Conservation (phyloP, 2,797 vertebrate genomes). For the Chloroceryle amazona region DNA sequence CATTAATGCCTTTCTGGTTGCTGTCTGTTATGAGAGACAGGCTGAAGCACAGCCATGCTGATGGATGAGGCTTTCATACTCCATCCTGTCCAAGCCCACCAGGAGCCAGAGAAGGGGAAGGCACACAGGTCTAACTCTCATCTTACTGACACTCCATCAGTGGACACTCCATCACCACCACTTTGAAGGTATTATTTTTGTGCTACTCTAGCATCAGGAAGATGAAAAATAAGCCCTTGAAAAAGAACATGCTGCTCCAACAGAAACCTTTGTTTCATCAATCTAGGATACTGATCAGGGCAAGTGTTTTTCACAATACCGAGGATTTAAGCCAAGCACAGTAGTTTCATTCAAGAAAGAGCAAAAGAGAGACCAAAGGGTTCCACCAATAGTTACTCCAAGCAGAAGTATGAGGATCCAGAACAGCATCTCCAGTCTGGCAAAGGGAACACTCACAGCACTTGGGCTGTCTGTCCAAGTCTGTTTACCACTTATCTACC, state of each 20-base stretch:
- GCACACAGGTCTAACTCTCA: neutral
- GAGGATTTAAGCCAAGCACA: neutral
- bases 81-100: neutral
- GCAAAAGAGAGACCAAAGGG: neutral
- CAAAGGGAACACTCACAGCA: neutral
- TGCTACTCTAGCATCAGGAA: neutral
- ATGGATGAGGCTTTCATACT: neutral
- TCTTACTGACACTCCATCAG: neutral
- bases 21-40: neutral
- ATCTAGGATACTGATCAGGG: neutral
- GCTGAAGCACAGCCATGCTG: neutral
- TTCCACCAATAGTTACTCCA: neutral
- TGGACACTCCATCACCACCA: neutral
- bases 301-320: neutral
- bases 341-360: neutral
- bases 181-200: neutral
- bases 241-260: neutral
- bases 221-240: constrained; percentile 8
- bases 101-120: neutral
- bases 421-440: neutral
- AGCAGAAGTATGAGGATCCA: neutral
- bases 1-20: neutral
- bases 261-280: neutral
- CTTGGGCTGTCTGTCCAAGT: neutral
- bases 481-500: neutral